Evolutionary conservation across 2,888 invertebrate species (phyloP).

Genomic region (Himalopsyche japonica): DNA sequence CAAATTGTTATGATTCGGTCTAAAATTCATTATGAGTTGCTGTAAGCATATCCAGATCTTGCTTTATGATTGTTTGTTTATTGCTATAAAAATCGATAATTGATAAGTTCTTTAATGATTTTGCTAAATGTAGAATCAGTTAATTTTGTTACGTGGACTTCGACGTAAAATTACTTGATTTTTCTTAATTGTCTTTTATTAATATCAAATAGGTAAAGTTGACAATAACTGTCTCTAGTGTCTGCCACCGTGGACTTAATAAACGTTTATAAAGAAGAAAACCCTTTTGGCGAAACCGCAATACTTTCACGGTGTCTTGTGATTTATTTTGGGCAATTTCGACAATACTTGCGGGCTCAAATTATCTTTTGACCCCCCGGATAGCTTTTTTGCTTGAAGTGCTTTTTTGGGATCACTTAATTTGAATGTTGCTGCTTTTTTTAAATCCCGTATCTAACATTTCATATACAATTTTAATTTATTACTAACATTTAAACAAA

Average conservation of each 20-base stretch:
- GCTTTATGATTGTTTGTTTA: no score
- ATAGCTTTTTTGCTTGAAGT: neutral
- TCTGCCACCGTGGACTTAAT: neutral
- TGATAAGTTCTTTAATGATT: no score
- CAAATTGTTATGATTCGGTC: no score
- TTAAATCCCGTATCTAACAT: neutral
- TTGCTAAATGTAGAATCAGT: no score
- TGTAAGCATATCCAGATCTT: no score
- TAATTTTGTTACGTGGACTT: no score
- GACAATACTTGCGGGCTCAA: neutral
- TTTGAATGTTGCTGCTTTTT: neutral
- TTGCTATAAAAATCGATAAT: no score
- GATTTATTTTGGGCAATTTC: neutral
- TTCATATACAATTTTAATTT: neutral
- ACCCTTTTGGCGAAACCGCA: neutral
- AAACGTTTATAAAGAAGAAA: neutral
- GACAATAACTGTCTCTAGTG: neutral
- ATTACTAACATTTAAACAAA: no score
- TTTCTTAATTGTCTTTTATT: no score
- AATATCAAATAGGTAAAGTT: neutral
- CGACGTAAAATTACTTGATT: no score
- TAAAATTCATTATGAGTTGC: no score
- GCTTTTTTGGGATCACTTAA: neutral
- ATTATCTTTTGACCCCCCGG: neutral
- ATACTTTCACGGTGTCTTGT: neutral